Percentiles rank a stretch among this genome's conserved stretches.
These are phyloP conservation scores for Oenanthe oenanthe DNA, from an alignment of 2,113 vertebrate genomes.

Conservation along the genomic window DNA sequence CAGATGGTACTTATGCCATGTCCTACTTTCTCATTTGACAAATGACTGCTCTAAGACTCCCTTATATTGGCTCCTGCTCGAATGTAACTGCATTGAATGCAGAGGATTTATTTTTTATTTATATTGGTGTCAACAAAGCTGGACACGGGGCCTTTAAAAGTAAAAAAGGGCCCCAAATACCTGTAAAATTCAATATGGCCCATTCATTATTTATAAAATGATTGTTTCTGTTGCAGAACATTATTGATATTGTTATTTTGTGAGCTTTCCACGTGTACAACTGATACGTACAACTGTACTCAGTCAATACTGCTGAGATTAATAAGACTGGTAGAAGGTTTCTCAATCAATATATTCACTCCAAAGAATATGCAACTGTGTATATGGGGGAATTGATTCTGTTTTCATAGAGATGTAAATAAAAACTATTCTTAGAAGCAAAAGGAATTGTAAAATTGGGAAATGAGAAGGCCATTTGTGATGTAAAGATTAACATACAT, in stretches of 20 bases:
- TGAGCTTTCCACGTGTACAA: slow-evolving; percentile 32
- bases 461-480: not conserved
- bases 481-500: slow-evolving; percentile 37
- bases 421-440: slow-evolving; percentile 8
- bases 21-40: slow-evolving; percentile 50
- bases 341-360: slow-evolving; percentile 49
- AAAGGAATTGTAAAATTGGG: not conserved
- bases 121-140: not conserved
- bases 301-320: slow-evolving; percentile 57
- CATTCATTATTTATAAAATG: slow-evolving; percentile 59
- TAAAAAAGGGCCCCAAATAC: slow-evolving; percentile 44
- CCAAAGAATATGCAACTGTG: slow-evolving; percentile 29
- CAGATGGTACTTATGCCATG: slow-evolving; percentile 64
- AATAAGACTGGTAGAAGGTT: slow-evolving; percentile 50
- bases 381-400: not conserved
- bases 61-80: not conserved
- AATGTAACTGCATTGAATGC: not conserved
- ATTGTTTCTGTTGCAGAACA: slow-evolving; percentile 50
- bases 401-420: slow-evolving; percentile 43
- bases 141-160: not conserved
- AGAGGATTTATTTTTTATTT: slow-evolving; percentile 21
- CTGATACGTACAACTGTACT: slow-evolving; percentile 30
- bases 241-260: slow-evolving; percentile 62
- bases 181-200: slow-evolving; percentile 1
- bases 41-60: slow-evolving; percentile 23